Evolutionary conservation across 2,888 invertebrate genomes (phyloP).

Genomic region (Altica lythri): DNA sequence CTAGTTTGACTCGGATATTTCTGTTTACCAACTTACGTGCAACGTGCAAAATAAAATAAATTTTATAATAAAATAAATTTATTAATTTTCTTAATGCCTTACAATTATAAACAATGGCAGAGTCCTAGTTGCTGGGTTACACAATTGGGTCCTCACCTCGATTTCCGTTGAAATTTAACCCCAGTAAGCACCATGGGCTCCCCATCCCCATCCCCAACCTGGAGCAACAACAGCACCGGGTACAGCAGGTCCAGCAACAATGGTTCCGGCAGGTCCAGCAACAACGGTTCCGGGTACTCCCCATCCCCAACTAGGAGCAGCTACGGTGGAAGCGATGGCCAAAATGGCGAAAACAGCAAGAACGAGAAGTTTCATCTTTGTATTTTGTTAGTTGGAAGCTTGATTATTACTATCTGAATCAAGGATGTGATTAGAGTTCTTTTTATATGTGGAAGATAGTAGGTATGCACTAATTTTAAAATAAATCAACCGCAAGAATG

Average conservation of each 20-base stretch:
- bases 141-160: slow-evolving; percentile 2
- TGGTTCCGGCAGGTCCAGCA: slow-evolving; percentile 7
- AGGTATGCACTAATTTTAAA: not conserved
- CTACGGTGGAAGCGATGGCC: slow-evolving; percentile 35
- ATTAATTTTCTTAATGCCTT: not conserved
- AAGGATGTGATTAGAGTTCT: not conserved
- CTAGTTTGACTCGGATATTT: too few species aligned
- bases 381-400: not conserved
- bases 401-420: not conserved
- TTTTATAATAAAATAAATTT: not conserved
- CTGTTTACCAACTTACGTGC: too few species aligned
- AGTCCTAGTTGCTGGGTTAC: slow-evolving; percentile 12
- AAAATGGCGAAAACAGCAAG: slow-evolving; percentile 36
- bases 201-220: slow-evolving; percentile 26
- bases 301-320: slow-evolving; percentile 13
- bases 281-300: slow-evolving; percentile 18
- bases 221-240: slow-evolving; percentile 20
- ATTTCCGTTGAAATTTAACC: slow-evolving; percentile 16
- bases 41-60: slow-evolving; percentile 1
- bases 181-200: slow-evolving; percentile 31
- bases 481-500: too few species aligned
- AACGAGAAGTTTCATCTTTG: slow-evolving; percentile 40
- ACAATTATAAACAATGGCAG: not conserved
- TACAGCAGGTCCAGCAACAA: slow-evolving; percentile 6
- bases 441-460: not conserved